Percentiles rank a stretch among this genome's conserved stretches.
Conservation (phyloP, 2,888 invertebrate species). For the Fragum sueziense region DNA sequence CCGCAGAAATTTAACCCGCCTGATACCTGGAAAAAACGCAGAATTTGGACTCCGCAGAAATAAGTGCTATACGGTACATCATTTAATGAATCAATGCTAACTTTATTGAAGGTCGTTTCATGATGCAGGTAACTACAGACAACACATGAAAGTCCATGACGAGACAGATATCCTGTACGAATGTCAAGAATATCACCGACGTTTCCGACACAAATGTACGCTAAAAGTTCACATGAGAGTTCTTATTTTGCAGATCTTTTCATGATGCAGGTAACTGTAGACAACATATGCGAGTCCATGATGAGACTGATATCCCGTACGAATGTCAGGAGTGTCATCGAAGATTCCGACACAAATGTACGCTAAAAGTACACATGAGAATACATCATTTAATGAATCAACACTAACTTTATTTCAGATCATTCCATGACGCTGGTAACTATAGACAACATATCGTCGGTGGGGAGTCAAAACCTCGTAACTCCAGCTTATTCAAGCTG, state of each 20-base stretch:
- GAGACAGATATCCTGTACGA: slow-evolving; percentile 47
- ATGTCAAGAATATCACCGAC: slow-evolving; percentile 48
- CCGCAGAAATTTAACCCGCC: too few relatives aligned
- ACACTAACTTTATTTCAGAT: too few relatives aligned
- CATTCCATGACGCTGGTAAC: slow-evolving; percentile 53
- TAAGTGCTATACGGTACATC: too few relatives aligned
- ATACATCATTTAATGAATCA: too few relatives aligned
- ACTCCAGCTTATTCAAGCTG: too few relatives aligned
- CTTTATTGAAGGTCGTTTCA: slow-evolving; percentile 50
- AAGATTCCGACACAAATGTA: slow-evolving; percentile 52
- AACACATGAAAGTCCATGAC: slow-evolving; percentile 54
- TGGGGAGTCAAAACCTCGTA: too few relatives aligned
- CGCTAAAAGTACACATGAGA: slow-evolving; percentile 52
- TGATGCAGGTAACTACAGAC: slow-evolving; percentile 52
- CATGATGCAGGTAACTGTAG: slow-evolving; percentile 54
- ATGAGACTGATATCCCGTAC: slow-evolving; percentile 47
- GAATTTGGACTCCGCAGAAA: too few relatives aligned
- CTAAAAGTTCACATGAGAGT: slow-evolving; percentile 52
- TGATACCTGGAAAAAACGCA: too few relatives aligned
- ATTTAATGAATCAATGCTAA: too few relatives aligned
- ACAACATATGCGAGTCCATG: slow-evolving; percentile 57
- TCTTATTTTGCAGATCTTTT: slow-evolving; percentile 43
- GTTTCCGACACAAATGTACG: slow-evolving; percentile 53
- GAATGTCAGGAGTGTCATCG: slow-evolving; percentile 54
- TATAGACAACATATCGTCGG: slow-evolving; percentile 54